These are phyloP conservation scores for Digitonthophagus gazella DNA, from an alignment of 2,888 invertebrate genomes.

Conservation along the genomic window DNA sequence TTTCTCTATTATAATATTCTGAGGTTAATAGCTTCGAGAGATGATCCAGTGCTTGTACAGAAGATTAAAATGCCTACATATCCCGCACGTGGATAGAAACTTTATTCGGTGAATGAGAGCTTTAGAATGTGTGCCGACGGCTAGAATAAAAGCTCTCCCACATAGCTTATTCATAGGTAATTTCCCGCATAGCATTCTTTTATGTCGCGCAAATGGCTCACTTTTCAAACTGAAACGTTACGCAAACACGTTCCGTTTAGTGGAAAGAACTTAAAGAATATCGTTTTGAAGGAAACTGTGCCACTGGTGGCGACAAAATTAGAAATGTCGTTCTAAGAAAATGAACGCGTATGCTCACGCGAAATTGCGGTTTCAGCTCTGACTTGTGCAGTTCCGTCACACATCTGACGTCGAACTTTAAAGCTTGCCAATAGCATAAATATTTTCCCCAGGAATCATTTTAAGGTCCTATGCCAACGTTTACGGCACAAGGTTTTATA, in stretches of 20 bases:
- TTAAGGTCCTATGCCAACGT: neutral
- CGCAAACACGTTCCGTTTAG: neutral
- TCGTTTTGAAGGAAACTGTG: neutral
- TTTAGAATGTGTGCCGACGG: neutral
- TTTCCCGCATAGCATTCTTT: neutral
- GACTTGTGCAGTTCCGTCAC: neutral
- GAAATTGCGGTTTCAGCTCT: neutral
- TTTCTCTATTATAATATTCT: neutral
- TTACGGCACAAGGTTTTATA: neutral
- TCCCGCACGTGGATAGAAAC: neutral
- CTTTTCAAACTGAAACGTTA: neutral
- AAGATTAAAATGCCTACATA: neutral
- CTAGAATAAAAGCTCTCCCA: constrained; percentile 5
- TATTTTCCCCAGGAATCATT: neutral
- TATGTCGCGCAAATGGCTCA: neutral
- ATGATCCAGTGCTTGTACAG: neutral
- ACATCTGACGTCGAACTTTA: neutral
- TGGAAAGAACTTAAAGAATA: neutral
- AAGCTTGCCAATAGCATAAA: neutral
- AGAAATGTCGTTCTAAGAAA: neutral
- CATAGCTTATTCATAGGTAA: constrained; percentile 3
- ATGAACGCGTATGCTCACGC: neutral
- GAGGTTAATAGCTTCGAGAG: neutral
- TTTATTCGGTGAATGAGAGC: neutral
- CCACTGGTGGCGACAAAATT: neutral